Evolutionary conservation across 2,113 vertebrate species (phyloP), one percentile per base, ranked within the genome.

Genomic region (Elephas maximus): DNA sequence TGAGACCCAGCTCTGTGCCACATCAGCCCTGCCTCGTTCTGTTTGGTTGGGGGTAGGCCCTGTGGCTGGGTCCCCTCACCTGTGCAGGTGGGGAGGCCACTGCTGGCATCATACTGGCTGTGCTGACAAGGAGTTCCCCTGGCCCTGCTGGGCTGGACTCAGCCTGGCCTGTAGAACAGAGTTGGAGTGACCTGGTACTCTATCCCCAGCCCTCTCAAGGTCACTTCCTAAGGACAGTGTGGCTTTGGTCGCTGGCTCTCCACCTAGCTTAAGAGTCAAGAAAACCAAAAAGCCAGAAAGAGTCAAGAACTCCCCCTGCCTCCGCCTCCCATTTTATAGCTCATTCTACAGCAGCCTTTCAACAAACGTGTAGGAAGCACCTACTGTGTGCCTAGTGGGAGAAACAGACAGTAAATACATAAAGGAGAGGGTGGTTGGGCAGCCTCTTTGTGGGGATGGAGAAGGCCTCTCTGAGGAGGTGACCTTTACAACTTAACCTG

Each of bases 391-490:
- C 11, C 8, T 1, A 0, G n/a, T 28, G 37, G 37, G 78, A 14
- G 28, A 41, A 78, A 6, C 24, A 5, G 7, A 23, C 0, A 18
- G 26, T n/a, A 28, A 24, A n/a, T 26, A 0, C n/a, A 41, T 2
- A 10, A 71, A 12, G 1, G 20, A 77, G 37, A 45, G 21, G 3
- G 14, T 3, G 69, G 8, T 5, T 10, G 45, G n/a, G 44, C 4
- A 7, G n/a, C 30, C 30, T 76, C 77, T 91, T 26, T 41, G 12
- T 69, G 37, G 57, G 57, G 21, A 28, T 71, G 44, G 83, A 76
- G 30, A 77, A 79, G 10, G 24, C 73, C n/a, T 15, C 51, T 62
- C 62, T 1, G 18, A 80, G 53, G 80, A 83, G 62, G 65, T 48
- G 51, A 57, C 84, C 9, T 24, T 48, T 21, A 51, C 62, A 57